These are phyloP conservation scores for Xylocampa areola DNA, from an alignment of 2,888 invertebrate species.

Conservation along the genomic window DNA sequence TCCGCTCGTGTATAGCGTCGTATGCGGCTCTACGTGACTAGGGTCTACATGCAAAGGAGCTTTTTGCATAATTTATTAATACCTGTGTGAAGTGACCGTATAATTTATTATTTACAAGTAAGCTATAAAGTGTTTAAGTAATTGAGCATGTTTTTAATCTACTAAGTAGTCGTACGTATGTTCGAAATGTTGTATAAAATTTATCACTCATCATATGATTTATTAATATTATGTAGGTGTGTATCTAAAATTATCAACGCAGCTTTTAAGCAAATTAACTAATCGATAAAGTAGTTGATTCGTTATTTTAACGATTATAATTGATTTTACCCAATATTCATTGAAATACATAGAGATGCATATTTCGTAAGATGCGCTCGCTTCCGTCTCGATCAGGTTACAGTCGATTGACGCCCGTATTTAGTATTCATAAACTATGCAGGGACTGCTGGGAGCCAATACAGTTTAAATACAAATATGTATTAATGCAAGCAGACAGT, in stretches of 20 bases:
- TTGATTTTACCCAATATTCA: conserved; percentile 22
- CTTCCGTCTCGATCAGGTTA: conserved; percentile 51
- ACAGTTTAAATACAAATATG: conserved; percentile 67
- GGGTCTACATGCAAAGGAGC: conserved; percentile 58
- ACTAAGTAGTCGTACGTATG: neutral
- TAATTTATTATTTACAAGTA: conserved; percentile 52
- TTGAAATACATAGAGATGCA: conserved; percentile 26
- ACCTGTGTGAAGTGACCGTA: conserved; percentile 63
- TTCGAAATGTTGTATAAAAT: neutral
- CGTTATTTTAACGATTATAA: conserved; percentile 17
- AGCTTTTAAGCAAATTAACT: neutral
- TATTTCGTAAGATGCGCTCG: conserved; percentile 37
- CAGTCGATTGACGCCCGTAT: conserved; percentile 50
- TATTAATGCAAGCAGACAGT: conserved; percentile 68
- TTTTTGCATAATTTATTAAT: conserved; percentile 70
- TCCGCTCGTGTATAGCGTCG: conserved; percentile 49
- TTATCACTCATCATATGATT: no score
- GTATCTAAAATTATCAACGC: neutral
- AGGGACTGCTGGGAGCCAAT: conserved; percentile 67
- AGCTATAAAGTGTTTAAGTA: conserved; percentile 40
- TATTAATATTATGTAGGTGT: no score
- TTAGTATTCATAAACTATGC: conserved; percentile 65
- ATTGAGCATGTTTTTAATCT: conserved; percentile 23
- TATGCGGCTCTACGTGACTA: conserved; percentile 60
- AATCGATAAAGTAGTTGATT: neutral